Conservation (phyloP, 2,797 vertebrate genomes). For the Cryptoblepharus egeriae region DNA sequence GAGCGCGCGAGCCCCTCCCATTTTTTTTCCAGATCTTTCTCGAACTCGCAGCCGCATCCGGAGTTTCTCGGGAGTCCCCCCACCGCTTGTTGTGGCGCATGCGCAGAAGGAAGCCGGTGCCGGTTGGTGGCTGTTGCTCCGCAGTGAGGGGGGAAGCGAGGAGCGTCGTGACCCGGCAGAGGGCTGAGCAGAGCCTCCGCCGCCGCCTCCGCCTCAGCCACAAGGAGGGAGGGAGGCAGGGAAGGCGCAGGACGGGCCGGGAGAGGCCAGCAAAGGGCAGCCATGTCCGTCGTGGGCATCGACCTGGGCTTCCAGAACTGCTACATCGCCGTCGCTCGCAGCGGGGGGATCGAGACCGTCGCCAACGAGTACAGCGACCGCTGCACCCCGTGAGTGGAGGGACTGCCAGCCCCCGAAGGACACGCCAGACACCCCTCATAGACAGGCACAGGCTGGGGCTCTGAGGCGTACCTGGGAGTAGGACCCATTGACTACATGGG, state of each 20-base stretch:
- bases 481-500: too few relatives aligned
- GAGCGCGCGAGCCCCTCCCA: neutral
- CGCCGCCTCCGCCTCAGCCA: neutral
- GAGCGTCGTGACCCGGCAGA: neutral
- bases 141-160: constrained; percentile 68
- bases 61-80: constrained; percentile 34
- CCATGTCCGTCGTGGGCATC: constrained; percentile 95
- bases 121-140: constrained; percentile 73
- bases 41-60: constrained; percentile 49
- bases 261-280: too few relatives aligned
- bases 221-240: too few relatives aligned
- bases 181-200: neutral
- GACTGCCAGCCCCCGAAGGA: neutral
- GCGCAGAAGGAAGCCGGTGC: constrained; percentile 64
- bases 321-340: constrained; percentile 92
- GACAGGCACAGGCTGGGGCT: too few relatives aligned
- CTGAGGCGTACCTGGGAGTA: too few relatives aligned
- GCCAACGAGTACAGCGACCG: constrained; percentile 97
- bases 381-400: constrained; percentile 92
- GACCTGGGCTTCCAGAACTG: constrained; percentile 95
- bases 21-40: constrained; percentile 79
- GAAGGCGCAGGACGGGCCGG: too few relatives aligned
- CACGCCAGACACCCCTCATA: too few relatives aligned
- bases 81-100: too few relatives aligned
- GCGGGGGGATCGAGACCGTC: constrained; percentile 95